Evolutionary conservation across 2,113 vertebrate genomes (phyloP).

Genomic region (Pseudonaja textilis): DNA sequence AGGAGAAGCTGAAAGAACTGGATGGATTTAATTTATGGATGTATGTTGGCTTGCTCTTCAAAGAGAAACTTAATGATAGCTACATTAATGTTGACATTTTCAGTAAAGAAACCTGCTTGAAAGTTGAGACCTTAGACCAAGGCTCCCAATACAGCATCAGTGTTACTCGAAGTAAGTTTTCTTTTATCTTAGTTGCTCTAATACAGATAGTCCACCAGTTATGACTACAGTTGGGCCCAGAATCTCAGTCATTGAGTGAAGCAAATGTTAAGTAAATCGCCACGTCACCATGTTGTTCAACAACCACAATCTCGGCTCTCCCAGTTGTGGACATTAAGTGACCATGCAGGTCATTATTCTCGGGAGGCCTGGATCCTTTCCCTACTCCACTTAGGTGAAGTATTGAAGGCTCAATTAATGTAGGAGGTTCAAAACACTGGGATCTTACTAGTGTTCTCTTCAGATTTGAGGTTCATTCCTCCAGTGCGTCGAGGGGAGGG

Average conservation of each 20-base stretch:
- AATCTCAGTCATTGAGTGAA: not conserved
- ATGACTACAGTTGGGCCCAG: not conserved
- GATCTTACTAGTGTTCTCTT: not conserved
- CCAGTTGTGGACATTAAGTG: not conserved
- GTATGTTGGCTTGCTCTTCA: slow-evolving; percentile 76
- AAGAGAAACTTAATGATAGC: slow-evolving; percentile 86
- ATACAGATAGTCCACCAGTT: not conserved
- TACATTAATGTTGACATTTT: slow-evolving; percentile 82
- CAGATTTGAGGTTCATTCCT: not conserved
- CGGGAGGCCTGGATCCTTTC: not conserved
- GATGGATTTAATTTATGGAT: slow-evolving; percentile 80
- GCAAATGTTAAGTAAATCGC: not conserved
- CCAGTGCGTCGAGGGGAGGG: not conserved
- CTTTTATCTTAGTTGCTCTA: not conserved
- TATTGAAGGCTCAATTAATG: not conserved
- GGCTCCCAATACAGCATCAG: slow-evolving; percentile 70
- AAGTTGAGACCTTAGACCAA: slow-evolving; percentile 74
- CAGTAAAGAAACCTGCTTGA: slow-evolving; percentile 86
- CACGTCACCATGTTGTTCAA: not conserved
- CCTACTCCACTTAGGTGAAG: not conserved
- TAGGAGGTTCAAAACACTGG: not conserved
- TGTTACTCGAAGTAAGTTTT: slow-evolving; percentile 76
- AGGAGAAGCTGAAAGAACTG: slow-evolving; percentile 83
- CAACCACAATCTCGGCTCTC: not conserved
- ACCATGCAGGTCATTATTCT: not conserved